Evolutionary conservation across 2,113 vertebrate genomes (phyloP).

Genomic region (Erythrocebus patas): DNA sequence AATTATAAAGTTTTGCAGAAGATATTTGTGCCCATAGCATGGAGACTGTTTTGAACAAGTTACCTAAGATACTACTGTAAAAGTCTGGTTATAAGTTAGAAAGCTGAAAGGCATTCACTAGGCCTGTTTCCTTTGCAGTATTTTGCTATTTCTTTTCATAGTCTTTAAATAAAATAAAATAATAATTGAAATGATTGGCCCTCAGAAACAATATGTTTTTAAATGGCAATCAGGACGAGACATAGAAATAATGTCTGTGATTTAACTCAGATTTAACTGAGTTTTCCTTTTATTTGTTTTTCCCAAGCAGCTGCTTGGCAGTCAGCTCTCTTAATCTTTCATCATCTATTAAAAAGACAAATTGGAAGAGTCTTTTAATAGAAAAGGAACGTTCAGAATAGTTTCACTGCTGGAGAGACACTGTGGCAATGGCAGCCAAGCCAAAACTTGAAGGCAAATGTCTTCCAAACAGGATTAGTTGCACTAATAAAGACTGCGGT

Average conservation of each 20-base stretch:
- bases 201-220: not conserved
- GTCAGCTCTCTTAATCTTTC: conserved; percentile 45
- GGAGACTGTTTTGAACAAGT: not conserved
- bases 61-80: not conserved
- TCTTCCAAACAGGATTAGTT: not conserved
- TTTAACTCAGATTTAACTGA: not conserved
- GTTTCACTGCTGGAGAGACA: conserved; percentile 44
- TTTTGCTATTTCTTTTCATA: not conserved
- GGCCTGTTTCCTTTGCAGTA: not conserved
- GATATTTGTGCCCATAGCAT: not conserved
- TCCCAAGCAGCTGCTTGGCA: conserved; percentile 35
- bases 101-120: not conserved
- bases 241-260: not conserved
- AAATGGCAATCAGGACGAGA: not conserved
- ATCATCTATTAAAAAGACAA: conserved; percentile 60
- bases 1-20: not conserved
- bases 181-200: not conserved
- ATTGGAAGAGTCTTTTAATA: conserved; percentile 61
- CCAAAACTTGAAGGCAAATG: not conserved
- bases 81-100: not conserved
- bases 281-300: conserved; percentile 5
- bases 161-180: conserved; percentile 18
- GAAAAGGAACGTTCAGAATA: conserved; percentile 53
- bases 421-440: conserved; percentile 41
- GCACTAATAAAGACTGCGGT: not conserved